phyloP scores from a whole-genome alignment of 53 echinoderm and acorn worm genomes.

The Zoroaster sp. region DNA sequence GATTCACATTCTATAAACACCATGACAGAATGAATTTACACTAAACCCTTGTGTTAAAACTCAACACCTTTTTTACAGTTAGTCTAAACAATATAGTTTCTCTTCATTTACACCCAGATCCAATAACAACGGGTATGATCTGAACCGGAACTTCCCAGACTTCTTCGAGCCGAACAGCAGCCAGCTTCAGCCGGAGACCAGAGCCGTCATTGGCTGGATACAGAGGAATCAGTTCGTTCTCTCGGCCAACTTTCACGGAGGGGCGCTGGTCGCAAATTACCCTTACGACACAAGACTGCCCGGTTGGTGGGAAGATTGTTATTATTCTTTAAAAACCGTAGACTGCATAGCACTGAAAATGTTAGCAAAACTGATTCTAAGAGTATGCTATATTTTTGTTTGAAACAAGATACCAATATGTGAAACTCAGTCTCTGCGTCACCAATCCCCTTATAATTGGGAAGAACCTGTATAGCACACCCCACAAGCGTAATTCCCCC shows the following conservation, averaged over 20 bases:
- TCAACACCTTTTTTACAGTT: background rate
- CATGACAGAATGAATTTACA: no score
- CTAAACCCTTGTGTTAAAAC: no score
- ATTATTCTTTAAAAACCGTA: no score
- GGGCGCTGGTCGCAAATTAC: slow-evolving; percentile 87
- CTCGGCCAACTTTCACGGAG: slow-evolving; percentile 88
- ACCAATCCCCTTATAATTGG: no score
- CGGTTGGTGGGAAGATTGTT: no score
- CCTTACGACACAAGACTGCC: slow-evolving; percentile 74
- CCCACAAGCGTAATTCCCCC: no score
- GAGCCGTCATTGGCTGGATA: slow-evolving; percentile 76
- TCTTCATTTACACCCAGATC: slow-evolving; percentile 29
- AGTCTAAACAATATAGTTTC: background rate
- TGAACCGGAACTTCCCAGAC: slow-evolving; percentile 94
- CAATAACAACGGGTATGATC: slow-evolving; percentile 76
- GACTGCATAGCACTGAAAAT: background rate
- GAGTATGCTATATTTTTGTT: no score
- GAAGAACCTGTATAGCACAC: no score
- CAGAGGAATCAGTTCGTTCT: slow-evolving; percentile 69
- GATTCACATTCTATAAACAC: no score
- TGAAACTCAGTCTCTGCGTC: no score
- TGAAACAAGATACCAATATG: no score
- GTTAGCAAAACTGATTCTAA: background rate
- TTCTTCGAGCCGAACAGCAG: slow-evolving; percentile 66
- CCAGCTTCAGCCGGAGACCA: slow-evolving; percentile 73